Conservation (phyloP, 2,113 vertebrate genomes). For the Rhinoderma darwinii region DNA sequence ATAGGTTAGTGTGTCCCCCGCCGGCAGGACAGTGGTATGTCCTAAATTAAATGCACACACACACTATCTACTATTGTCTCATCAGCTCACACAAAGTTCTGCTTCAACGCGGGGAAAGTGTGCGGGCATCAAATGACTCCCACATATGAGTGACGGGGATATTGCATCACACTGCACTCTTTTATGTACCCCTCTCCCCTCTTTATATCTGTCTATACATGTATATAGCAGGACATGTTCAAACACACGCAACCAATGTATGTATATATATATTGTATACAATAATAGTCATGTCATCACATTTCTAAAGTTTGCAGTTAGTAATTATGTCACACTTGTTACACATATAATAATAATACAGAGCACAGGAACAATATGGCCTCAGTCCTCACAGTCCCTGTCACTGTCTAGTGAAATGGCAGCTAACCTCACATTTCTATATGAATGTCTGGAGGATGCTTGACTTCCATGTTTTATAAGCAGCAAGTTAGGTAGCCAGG, state of each 20-base stretch:
- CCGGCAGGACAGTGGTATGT: conserved; percentile 69
- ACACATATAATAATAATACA: conserved; percentile 58
- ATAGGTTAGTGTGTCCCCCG: conserved; percentile 66
- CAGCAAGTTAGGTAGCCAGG: background rate
- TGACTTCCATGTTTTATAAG: conserved; percentile 50
- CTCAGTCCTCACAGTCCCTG: conserved; percentile 59
- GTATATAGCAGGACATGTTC: background rate
- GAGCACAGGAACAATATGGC: conserved; percentile 57
- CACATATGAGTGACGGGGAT: conserved; percentile 51
- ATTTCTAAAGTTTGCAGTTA: background rate
- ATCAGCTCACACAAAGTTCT: conserved; percentile 87
- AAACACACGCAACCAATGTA: too few relatives aligned
- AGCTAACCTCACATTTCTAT: conserved; percentile 60
- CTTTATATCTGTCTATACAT: background rate
- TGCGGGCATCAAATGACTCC: conserved; percentile 68
- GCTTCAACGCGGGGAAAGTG: conserved; percentile 73
- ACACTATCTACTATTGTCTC: conserved; percentile 85
- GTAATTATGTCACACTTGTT: conserved; percentile 37
- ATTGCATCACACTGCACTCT: conserved; percentile 59
- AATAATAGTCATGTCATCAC: too few relatives aligned
- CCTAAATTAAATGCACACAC: conserved; percentile 79
- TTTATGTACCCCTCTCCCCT: conserved; percentile 20
- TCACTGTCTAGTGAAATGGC: conserved; percentile 61
- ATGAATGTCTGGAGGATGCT: background rate
- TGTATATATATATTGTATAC: too few relatives aligned